Percentiles rank a stretch among this genome's conserved stretches.
These are phyloP conservation scores for Acleris laterana DNA, from an alignment of 2,888 invertebrate genomes.

Conservation along the genomic window DNA sequence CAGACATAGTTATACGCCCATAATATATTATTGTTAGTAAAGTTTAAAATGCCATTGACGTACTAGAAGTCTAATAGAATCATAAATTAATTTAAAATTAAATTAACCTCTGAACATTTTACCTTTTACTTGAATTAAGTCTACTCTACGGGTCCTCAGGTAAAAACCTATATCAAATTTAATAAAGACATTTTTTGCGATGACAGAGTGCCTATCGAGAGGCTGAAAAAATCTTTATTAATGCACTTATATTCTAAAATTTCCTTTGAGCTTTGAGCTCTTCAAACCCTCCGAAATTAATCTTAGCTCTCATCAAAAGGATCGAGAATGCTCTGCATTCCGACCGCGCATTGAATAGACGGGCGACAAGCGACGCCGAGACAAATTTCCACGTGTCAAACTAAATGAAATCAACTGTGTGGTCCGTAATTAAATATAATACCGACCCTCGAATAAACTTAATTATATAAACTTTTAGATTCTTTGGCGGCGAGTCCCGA, in stretches of 20 bases:
- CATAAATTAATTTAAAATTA: background rate
- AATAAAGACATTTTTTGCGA: slow-evolving; percentile 77
- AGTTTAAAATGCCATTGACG: too few relatives aligned
- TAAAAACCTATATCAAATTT: slow-evolving; percentile 75
- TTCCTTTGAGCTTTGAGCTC: slow-evolving; percentile 80
- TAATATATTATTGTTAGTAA: too few relatives aligned
- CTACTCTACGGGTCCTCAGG: slow-evolving; percentile 58
- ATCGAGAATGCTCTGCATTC: slow-evolving; percentile 74
- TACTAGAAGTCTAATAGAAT: background rate
- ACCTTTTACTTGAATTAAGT: slow-evolving; percentile 17
- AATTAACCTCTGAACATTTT: slow-evolving; percentile 1
- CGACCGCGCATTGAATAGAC: slow-evolving; percentile 63
- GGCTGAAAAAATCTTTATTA: slow-evolving; percentile 75
- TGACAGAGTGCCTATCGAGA: slow-evolving; percentile 66
- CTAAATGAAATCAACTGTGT: slow-evolving; percentile 62
- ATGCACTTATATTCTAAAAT: slow-evolving; percentile 82
- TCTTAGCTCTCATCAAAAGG: slow-evolving; percentile 80
- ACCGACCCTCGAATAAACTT: slow-evolving; percentile 46
- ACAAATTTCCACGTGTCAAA: slow-evolving; percentile 69
- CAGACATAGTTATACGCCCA: too few relatives aligned
- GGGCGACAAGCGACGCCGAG: slow-evolving; percentile 50
- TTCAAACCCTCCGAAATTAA: slow-evolving; percentile 76
- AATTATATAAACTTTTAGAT: slow-evolving; percentile 40
- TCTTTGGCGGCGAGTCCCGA: slow-evolving; percentile 60
- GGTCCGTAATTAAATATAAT: slow-evolving; percentile 66